Conservation (phyloP, 2,888 invertebrate genomes). For the Cistogaster globosa region DNA sequence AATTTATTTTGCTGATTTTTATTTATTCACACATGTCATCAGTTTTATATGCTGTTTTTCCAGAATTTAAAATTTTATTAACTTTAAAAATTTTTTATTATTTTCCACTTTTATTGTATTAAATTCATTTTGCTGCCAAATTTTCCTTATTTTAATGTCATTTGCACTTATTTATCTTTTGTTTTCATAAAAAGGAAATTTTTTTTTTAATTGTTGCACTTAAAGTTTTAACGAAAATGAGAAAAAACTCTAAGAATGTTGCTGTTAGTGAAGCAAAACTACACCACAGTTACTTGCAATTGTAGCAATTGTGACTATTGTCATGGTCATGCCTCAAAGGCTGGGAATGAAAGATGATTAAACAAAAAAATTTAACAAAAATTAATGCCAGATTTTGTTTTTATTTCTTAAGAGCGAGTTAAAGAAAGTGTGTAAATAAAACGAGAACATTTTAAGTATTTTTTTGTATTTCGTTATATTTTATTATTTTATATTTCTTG, state of each 20-base stretch:
- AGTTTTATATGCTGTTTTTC: too few relatives aligned
- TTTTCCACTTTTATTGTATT: too few relatives aligned
- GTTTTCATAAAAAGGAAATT: too few relatives aligned
- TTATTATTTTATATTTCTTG: background rate
- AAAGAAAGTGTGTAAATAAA: slow-evolving; percentile 30
- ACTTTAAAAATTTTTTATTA: too few relatives aligned
- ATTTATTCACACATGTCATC: too few relatives aligned
- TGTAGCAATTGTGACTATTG: slow-evolving; percentile 25
- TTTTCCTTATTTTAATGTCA: too few relatives aligned
- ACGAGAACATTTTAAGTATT: slow-evolving; percentile 17
- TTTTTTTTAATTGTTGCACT: slow-evolving; percentile 15
- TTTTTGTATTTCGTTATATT: too few relatives aligned
- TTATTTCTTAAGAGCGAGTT: background rate
- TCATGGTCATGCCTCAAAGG: slow-evolving; percentile 37
- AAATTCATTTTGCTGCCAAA: too few relatives aligned
- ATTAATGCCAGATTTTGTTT: background rate
- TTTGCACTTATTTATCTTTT: too few relatives aligned
- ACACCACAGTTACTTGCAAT: slow-evolving; percentile 18
- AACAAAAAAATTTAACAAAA: background rate
- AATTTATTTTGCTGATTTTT: too few relatives aligned
- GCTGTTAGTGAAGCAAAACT: slow-evolving; percentile 4
- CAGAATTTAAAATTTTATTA: too few relatives aligned
- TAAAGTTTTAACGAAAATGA: background rate
- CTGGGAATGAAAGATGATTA: background rate
- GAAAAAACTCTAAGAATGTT: background rate